Evolutionary conservation across 2,888 invertebrate species (phyloP).

Genomic region (Watsonalla binaria): DNA sequence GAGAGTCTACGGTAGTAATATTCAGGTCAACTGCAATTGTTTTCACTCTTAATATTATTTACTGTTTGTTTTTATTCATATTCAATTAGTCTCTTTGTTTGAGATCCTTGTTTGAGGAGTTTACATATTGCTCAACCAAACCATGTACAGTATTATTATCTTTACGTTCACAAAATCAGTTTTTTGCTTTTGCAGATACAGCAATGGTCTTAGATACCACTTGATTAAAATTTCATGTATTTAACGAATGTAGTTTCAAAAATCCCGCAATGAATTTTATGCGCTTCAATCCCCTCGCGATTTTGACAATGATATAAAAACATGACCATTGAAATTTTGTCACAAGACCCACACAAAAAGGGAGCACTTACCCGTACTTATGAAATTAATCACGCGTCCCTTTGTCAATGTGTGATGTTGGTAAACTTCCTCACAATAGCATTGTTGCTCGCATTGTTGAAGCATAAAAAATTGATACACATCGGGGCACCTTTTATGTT

Average conservation of each 20-base stretch:
- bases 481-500: slow-evolving; percentile 29
- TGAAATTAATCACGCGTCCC: slow-evolving; percentile 67
- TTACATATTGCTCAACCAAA: too few species aligned
- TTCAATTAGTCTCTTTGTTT: too few species aligned
- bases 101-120: too few species aligned
- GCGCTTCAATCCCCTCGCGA: background rate
- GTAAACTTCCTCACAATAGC: slow-evolving; percentile 64
- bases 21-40: background rate
- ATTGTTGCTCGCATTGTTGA: slow-evolving; percentile 48
- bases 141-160: too few species aligned
- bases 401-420: slow-evolving; percentile 60
- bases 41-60: background rate
- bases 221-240: too few species aligned
- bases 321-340: slow-evolving; percentile 12
- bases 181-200: too few species aligned
- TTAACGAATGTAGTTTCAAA: background rate
- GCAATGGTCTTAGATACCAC: too few species aligned
- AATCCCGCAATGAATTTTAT: background rate
- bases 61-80: too few species aligned
- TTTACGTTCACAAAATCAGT: too few species aligned
- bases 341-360: slow-evolving; percentile 34
- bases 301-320: slow-evolving; percentile 2
- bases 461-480: slow-evolving; percentile 35
- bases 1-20: background rate
- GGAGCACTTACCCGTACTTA: slow-evolving; percentile 59